Conservation (phyloP, 2,113 vertebrate species). For the Pterocles gutturalis region DNA sequence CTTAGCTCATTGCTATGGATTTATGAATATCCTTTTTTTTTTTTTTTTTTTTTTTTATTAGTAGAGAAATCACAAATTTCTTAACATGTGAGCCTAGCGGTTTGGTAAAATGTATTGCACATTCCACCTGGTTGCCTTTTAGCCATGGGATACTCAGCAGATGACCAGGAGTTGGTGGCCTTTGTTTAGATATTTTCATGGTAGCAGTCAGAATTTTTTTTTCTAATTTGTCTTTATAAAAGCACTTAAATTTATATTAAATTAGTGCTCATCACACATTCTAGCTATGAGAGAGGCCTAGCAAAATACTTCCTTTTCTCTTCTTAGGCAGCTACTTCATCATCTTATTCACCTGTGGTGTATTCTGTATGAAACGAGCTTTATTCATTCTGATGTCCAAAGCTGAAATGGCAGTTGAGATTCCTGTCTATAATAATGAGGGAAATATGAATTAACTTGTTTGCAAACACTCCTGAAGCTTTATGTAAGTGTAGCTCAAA, state of each 20-base stretch:
- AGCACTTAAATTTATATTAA: background rate
- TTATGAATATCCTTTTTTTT: conserved; percentile 36
- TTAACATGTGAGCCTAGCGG: background rate
- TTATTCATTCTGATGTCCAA: background rate
- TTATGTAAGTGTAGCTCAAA: background rate
- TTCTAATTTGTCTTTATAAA: background rate
- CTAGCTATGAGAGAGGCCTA: background rate
- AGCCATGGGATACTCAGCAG: background rate
- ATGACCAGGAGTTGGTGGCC: background rate
- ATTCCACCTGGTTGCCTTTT: background rate
- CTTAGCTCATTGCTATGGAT: conserved; percentile 46
- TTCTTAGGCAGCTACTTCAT: background rate
- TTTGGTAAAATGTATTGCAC: background rate
- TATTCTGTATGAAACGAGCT: background rate
- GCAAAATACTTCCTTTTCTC: background rate
- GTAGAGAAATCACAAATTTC: background rate
- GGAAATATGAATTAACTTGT: background rate
- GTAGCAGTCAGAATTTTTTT: background rate
- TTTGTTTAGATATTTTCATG: background rate
- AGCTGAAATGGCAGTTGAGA: background rate
- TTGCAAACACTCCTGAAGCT: background rate
- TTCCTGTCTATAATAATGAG: background rate
- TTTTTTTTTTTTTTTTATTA: background rate
- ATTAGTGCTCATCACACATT: background rate
- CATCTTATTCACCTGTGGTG: background rate